Percentiles rank a stretch among this genome's conserved stretches.
These are phyloP conservation scores for Melitaea cinxia DNA, from an alignment of 1,140 invertebrate genomes.

Conservation along the genomic window DNA sequence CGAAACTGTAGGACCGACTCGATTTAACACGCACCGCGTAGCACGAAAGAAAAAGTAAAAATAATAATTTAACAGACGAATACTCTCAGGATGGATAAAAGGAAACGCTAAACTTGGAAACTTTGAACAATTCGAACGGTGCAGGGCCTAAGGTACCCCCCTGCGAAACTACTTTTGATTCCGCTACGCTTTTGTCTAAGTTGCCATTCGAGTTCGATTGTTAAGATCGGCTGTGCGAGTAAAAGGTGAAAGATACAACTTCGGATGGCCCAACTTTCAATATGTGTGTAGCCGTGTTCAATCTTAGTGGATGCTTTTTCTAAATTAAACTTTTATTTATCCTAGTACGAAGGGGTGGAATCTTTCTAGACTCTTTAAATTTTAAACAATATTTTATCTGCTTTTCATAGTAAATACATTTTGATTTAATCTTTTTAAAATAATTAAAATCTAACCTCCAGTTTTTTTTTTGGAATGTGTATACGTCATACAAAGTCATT, in stretches of 20 bases:
- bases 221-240: constrained; percentile 48
- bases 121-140: constrained; percentile 71
- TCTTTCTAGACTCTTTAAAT: constrained; percentile 39
- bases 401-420: background rate
- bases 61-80: constrained; percentile 76
- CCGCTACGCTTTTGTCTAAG: constrained; percentile 75
- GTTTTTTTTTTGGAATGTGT: too few relatives aligned
- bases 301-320: constrained; percentile 47
- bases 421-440: background rate
- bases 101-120: constrained; percentile 75
- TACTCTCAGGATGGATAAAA: constrained; percentile 69
- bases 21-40: constrained; percentile 60
- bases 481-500: too few relatives aligned
- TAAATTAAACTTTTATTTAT: constrained; percentile 61
- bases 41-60: constrained; percentile 60
- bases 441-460: too few relatives aligned
- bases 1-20: constrained; percentile 48
- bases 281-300: constrained; percentile 37
- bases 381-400: constrained; percentile 11
- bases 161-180: constrained; percentile 74
- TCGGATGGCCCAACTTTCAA: constrained; percentile 40
- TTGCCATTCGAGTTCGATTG: constrained; percentile 73
- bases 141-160: constrained; percentile 65
- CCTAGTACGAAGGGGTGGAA: constrained; percentile 28
- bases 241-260: constrained; percentile 64